These are phyloP conservation scores for Nymphalis urticae DNA, from an alignment of 2,888 invertebrate genomes.

Conservation along the genomic window DNA sequence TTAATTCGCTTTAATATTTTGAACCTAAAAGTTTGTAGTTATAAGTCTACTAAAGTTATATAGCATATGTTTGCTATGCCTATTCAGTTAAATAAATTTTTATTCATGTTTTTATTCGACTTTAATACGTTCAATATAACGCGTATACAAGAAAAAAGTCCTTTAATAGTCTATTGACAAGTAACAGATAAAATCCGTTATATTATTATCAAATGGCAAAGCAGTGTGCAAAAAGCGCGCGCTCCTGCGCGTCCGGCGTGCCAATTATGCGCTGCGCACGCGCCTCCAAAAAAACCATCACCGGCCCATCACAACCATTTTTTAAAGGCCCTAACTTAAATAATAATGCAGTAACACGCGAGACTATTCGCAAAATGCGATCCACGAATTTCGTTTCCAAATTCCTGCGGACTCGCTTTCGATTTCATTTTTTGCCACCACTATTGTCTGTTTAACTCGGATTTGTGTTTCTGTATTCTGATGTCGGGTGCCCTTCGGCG, in stretches of 20 bases:
- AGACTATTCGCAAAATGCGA: constrained; percentile 80
- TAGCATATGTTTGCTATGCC: too few species aligned
- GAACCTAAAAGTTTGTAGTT: constrained; percentile 3
- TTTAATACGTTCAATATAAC: not conserved
- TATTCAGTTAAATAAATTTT: too few species aligned
- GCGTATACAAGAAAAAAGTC: not conserved
- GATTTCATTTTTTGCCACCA: constrained; percentile 65
- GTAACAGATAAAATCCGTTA: constrained; percentile 33
- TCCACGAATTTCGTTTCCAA: constrained; percentile 77
- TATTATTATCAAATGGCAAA: constrained; percentile 31
- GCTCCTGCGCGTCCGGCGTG: constrained; percentile 61
- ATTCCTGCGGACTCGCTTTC: constrained; percentile 63
- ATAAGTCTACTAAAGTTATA: not conserved
- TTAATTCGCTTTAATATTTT: constrained; percentile 30
- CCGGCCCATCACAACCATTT: constrained; percentile 70
- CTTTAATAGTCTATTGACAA: constrained; percentile 19
- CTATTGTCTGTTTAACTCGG: constrained; percentile 71
- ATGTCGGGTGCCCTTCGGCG: constrained; percentile 50
- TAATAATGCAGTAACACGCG: constrained; percentile 82
- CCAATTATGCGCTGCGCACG: constrained; percentile 78
- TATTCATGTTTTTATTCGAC: too few species aligned
- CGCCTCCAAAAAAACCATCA: constrained; percentile 75
- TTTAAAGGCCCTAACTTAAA: constrained; percentile 73
- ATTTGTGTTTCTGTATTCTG: constrained; percentile 58
- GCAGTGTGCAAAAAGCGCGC: constrained; percentile 54